Conservation (phyloP, 2,888 invertebrate species). For the Orthosia incerta region DNA sequence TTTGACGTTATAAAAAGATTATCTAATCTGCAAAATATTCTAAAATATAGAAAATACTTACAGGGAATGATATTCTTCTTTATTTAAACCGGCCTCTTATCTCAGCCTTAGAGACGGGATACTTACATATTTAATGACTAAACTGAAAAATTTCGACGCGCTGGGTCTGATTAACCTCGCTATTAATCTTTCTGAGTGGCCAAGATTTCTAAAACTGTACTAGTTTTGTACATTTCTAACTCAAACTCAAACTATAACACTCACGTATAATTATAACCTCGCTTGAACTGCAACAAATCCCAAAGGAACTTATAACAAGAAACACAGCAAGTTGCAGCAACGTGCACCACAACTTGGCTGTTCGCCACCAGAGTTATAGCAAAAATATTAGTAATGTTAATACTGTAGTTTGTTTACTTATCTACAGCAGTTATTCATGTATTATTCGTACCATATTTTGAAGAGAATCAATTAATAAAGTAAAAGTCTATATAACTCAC, state of each 20-base stretch:
- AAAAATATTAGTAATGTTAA: conserved; percentile 77
- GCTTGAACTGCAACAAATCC: conserved; percentile 15
- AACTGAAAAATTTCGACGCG: neutral
- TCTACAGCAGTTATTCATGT: no score
- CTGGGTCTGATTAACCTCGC: neutral
- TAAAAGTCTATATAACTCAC: neutral
- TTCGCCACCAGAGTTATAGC: conserved; percentile 74
- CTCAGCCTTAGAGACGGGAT: neutral
- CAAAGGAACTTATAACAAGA: conserved; percentile 42
- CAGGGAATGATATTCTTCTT: neutral
- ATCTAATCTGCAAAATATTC: no score
- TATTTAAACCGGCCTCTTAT: neutral
- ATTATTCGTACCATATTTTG: neutral
- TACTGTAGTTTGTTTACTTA: conserved; percentile 69
- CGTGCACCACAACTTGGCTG: conserved; percentile 73
- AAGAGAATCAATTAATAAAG: neutral
- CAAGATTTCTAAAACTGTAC: neutral
- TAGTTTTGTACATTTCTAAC: no score
- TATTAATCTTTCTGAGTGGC: neutral
- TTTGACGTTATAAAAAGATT: no score
- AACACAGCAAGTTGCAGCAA: conserved; percentile 70
- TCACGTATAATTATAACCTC: neutral
- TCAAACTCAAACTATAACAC: no score
- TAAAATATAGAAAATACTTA: no score
- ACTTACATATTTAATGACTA: neutral